Evolutionary conservation across 2,888 invertebrate species (phyloP).

Genomic region (Mesorhabditis sp.): DNA sequence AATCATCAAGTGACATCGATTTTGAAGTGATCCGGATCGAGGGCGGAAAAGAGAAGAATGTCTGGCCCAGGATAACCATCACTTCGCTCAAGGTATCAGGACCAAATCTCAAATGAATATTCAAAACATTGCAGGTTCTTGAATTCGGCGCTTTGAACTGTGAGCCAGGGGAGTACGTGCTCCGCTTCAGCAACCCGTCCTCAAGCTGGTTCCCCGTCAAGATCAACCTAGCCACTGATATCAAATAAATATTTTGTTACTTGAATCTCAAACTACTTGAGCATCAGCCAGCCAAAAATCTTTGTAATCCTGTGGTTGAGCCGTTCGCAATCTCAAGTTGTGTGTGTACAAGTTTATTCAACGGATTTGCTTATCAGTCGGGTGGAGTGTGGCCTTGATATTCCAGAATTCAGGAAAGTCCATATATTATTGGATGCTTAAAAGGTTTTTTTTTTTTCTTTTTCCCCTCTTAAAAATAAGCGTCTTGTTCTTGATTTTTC

Average conservation of each 20-base stretch:
- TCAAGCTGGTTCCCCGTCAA: slow-evolving; percentile 45
- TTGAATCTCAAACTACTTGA: background rate
- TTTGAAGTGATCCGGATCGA: slow-evolving; percentile 44
- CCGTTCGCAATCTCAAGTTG: too few relatives aligned
- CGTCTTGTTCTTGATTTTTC: too few relatives aligned
- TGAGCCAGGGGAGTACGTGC: slow-evolving; percentile 36
- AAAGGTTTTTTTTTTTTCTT: too few relatives aligned
- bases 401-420: too few relatives aligned
- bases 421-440: too few relatives aligned
- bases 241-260: slow-evolving; percentile 8
- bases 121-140: slow-evolving; percentile 29
- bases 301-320: too few relatives aligned
- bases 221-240: slow-evolving; percentile 21
- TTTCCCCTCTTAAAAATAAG: too few relatives aligned
- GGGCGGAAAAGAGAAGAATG: slow-evolving; percentile 30
- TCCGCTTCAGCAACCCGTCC: slow-evolving; percentile 44
- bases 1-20: slow-evolving; percentile 42
- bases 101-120: background rate
- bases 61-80: slow-evolving; percentile 49
- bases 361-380: too few relatives aligned
- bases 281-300: too few relatives aligned
- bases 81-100: slow-evolving; percentile 36
- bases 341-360: too few relatives aligned
- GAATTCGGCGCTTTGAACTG: slow-evolving; percentile 38
- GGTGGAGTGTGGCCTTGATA: too few relatives aligned